phyloP scores from a whole-genome alignment of 2,888 invertebrate genomes.

The Digitonthophagus gazella region DNA sequence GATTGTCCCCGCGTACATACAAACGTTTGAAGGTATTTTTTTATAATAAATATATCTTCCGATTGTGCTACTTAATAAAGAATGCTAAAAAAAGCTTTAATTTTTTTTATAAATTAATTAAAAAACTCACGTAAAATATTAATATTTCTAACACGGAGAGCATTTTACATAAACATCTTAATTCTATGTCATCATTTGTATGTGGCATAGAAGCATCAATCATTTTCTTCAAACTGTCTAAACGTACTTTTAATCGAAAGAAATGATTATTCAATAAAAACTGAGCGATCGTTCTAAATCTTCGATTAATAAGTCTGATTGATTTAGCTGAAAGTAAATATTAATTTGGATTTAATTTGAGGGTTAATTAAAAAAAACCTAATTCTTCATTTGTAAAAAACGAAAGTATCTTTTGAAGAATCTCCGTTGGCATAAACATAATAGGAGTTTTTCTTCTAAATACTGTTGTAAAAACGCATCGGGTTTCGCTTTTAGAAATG shows the following conservation, averaged over 20 bases:
- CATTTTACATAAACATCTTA: slow-evolving; percentile 41
- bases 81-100: slow-evolving; percentile 35
- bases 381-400: slow-evolving; percentile 42
- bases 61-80: slow-evolving; percentile 40
- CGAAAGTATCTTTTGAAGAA: slow-evolving; percentile 41
- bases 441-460: slow-evolving; percentile 42
- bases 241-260: slow-evolving; percentile 35
- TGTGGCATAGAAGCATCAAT: slow-evolving; percentile 38
- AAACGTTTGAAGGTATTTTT: slow-evolving; percentile 33
- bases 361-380: slow-evolving; percentile 34
- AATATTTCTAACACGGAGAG: slow-evolving; percentile 42
- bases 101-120: background rate
- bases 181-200: slow-evolving; percentile 43
- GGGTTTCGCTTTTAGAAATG: background rate
- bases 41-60: slow-evolving; percentile 45
- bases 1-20: slow-evolving; percentile 44
- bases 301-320: slow-evolving; percentile 41
- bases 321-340: slow-evolving; percentile 36
- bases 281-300: slow-evolving; percentile 42
- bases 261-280: slow-evolving; percentile 40
- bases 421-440: slow-evolving; percentile 41
- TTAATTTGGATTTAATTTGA: background rate
- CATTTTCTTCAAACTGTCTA: slow-evolving; percentile 35
- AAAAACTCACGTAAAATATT: slow-evolving; percentile 38
- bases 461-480: no score